phyloP scores from a whole-genome alignment of 2,113 vertebrate genomes.

The Archocentrus centrarchus region DNA sequence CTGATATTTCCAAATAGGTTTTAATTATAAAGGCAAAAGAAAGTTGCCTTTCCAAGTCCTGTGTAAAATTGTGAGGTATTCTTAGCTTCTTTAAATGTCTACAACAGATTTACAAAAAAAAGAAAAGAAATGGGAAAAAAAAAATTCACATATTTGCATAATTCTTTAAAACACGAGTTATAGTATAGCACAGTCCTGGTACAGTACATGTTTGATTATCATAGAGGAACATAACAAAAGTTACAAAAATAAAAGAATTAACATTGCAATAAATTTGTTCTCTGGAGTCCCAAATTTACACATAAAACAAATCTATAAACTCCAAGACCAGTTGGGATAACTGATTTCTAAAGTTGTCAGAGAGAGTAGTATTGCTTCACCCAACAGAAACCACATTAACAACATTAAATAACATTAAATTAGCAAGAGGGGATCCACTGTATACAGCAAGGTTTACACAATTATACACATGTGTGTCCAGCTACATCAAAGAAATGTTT shows the following conservation, averaged over 20 bases:
- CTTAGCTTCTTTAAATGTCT: constrained; percentile 75
- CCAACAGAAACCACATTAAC: constrained; percentile 75
- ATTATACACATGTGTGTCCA: constrained; percentile 82
- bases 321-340: constrained; percentile 82
- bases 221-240: constrained; percentile 70
- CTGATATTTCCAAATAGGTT: constrained; percentile 61
- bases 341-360: constrained; percentile 77
- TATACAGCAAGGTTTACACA: constrained; percentile 83
- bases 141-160: constrained; percentile 80
- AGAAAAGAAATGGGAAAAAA: constrained; percentile 38
- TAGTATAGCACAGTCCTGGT: constrained; percentile 76
- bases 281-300: constrained; percentile 85
- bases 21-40: constrained; percentile 54
- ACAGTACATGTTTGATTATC: constrained; percentile 82
- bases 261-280: constrained; percentile 82
- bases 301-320: constrained; percentile 81
- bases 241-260: constrained; percentile 78
- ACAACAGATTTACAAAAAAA: constrained; percentile 72
- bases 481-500: constrained; percentile 71
- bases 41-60: constrained; percentile 54
- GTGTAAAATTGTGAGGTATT: constrained; percentile 81
- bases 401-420: constrained; percentile 86
- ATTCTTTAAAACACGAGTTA: constrained; percentile 76
- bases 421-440: constrained; percentile 81
- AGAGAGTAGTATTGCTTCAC: constrained; percentile 71